These are phyloP conservation scores for Setipinna tenuifilis DNA, from an alignment of 2,797 vertebrate genomes.

Conservation along the genomic window DNA sequence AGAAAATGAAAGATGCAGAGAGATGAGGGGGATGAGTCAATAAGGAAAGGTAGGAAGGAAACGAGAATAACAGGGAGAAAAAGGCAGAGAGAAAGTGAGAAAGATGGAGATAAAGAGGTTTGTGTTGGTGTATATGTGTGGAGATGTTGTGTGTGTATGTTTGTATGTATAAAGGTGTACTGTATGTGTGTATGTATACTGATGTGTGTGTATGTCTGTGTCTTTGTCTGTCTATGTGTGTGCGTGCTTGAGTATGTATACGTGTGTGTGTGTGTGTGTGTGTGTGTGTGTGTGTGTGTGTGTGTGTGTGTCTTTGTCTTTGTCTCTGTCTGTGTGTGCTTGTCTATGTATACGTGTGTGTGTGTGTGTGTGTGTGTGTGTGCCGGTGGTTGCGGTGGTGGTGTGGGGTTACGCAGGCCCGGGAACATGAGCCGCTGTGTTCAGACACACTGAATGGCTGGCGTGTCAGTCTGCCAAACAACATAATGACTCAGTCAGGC, in stretches of 20 bases:
- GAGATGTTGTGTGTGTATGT: background rate
- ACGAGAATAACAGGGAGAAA: background rate
- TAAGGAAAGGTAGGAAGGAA: background rate
- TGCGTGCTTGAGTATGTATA: background rate
- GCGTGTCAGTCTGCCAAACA: slow-evolving; percentile 88
- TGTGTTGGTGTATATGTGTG: too few relatives aligned
- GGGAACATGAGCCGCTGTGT: slow-evolving; percentile 75
- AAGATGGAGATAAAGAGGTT: background rate
- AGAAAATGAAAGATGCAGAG: slow-evolving; percentile 52
- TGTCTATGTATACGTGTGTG: too few relatives aligned
- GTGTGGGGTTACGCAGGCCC: slow-evolving; percentile 66
- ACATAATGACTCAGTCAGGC: slow-evolving; percentile 90
- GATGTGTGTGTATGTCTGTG: background rate
- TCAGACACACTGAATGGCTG: slow-evolving; percentile 83
- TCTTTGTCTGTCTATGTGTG: background rate
- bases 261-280: background rate
- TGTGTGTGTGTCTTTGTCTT: background rate
- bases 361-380: slow-evolving; percentile 43
- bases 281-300: background rate
- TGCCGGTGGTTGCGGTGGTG: background rate
- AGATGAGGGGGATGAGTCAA: background rate
- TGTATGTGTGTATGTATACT: background rate
- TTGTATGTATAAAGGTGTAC: background rate
- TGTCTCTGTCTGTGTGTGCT: slow-evolving; percentile 48
- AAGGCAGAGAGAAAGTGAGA: background rate